Evolutionary conservation across 2,113 vertebrate genomes (phyloP), one percentile per base, ranked within the genome.

Genomic region (Oplegnathus fasciatus): DNA sequence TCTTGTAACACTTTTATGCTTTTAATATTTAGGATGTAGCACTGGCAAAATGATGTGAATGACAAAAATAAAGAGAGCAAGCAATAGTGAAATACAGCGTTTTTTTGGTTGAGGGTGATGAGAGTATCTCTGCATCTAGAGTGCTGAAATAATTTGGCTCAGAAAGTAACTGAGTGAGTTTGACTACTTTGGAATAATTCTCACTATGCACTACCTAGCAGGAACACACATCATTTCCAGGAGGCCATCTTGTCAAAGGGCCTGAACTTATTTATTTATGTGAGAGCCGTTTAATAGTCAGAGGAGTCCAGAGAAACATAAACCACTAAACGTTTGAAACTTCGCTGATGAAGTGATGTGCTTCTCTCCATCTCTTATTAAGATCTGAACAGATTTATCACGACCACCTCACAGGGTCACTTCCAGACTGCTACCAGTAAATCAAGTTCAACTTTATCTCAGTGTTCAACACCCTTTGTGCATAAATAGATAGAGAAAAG

Each of bases 361-460:
- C 60, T 61, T 55, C n/a, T 74, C 46, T 60, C 57, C 24, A 15
- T 60, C 66, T 83, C 26, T 58, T 69, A 52, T 40, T 67, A 68
- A 42, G 69, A 78, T 46, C 48, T 61, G 40, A 80, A 68, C 18
- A 78, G 66, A 86, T 84, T 87, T 42, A 79, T 84, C 52, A 48
- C 5, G 22, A 58, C 55, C 40, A 48, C n/a, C 77, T 75, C 37
- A 20, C 18, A n/a, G 32, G 64, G 85, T 82, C 84, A 84, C 28
- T 26, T 24, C 22, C 46, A 69, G 40, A 54, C 48, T 61, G 40
- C 15, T 10, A 30, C 76, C 54, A 48, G 40, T 69, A 82, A 70
- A 88, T 73, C 42, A 84, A 73, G n/a, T 58, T 30, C 15, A 75
- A 32, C 34, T 17, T 79, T 24, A 48, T 87, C 69, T 80, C 55